Evolutionary conservation across 2,797 vertebrate species (phyloP).

Genomic region (Phalloptychus januarius): DNA sequence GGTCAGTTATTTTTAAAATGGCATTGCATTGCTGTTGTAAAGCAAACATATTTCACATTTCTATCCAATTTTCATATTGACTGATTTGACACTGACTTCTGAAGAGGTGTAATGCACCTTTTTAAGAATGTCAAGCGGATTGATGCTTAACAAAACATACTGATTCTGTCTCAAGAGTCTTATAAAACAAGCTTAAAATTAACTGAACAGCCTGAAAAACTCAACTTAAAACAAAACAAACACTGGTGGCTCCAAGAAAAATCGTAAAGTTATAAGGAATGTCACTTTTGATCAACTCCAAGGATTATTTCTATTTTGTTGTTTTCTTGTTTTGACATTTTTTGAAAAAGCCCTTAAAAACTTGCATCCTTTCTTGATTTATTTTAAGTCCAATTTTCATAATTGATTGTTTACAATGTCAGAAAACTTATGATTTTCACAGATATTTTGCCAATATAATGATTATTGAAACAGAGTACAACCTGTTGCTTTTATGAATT

Average conservation of each 20-base stretch:
- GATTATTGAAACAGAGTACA: too few species aligned
- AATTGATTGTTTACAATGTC: too few species aligned
- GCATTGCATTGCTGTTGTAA: not conserved
- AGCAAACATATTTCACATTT: not conserved
- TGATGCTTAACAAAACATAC: not conserved
- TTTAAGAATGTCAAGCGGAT: not conserved
- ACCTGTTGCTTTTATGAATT: too few species aligned
- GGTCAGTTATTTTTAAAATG: not conserved
- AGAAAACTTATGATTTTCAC: too few species aligned
- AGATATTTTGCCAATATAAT: too few species aligned
- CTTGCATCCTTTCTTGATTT: too few species aligned
- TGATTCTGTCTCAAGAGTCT: not conserved
- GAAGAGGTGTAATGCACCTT: not conserved
- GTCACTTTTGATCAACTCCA: not conserved
- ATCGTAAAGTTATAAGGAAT: not conserved
- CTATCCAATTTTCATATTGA: not conserved
- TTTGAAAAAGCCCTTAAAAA: too few species aligned
- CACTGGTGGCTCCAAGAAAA: not conserved
- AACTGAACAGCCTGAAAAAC: not conserved
- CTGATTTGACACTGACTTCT: not conserved
- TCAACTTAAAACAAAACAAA: not conserved
- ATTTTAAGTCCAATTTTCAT: too few species aligned
- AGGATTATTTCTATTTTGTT: not conserved
- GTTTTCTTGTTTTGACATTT: not conserved
- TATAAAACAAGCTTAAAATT: not conserved